Conservation (phyloP, 2,113 vertebrate genomes). For the Eupsittula cactorum region DNA sequence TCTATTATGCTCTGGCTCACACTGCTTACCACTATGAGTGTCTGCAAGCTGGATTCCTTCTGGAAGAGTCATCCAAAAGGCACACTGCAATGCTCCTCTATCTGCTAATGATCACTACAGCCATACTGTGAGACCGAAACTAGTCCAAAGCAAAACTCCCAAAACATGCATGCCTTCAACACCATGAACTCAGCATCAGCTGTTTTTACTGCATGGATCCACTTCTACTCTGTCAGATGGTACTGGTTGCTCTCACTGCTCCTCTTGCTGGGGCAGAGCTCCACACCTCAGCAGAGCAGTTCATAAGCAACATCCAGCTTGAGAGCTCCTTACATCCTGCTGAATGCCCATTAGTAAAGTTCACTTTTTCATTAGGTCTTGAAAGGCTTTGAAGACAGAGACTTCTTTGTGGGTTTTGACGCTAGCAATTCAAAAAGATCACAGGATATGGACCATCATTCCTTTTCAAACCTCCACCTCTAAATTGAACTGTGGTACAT, state of each 20-base stretch:
- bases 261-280: neutral
- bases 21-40: rapidly evolving
- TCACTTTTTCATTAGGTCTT: neutral
- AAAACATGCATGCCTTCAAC: rapidly evolving
- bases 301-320: rapidly evolving
- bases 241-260: rapidly evolving
- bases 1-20: neutral
- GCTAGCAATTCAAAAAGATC: neutral
- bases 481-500: neutral
- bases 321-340: neutral
- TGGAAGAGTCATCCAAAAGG: neutral
- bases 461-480: neutral
- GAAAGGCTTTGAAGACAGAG: neutral
- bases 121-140: neutral
- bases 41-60: rapidly evolving
- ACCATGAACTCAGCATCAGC: rapidly evolving
- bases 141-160: neutral
- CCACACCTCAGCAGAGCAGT: neutral
- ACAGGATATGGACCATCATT: neutral
- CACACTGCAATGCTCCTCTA: neutral
- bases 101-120: neutral
- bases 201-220: rapidly evolving
- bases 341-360: neutral
- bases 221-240: rapidly evolving
- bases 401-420: neutral